phyloP scores from a whole-genome alignment of 2,888 invertebrate genomes.

The Leucoma salicis region DNA sequence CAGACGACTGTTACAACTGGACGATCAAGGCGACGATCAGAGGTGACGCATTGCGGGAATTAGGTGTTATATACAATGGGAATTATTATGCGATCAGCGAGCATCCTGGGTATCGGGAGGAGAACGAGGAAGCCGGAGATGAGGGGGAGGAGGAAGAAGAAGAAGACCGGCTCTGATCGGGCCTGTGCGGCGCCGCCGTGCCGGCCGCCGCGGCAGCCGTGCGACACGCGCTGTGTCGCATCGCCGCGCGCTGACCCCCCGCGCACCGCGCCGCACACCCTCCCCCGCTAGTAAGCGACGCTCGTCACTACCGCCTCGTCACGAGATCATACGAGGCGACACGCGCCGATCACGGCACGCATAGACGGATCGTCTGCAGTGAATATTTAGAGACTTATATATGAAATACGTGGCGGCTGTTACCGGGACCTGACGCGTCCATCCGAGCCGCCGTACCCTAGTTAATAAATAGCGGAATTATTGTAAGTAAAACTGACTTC shows the following conservation, averaged over 20 bases:
- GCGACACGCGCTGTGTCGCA: constrained; percentile 68
- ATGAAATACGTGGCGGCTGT: constrained; percentile 59
- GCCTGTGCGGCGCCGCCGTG: constrained; percentile 78
- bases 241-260: constrained; percentile 58
- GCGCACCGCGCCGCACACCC: constrained; percentile 20
- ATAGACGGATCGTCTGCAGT: constrained; percentile 40
- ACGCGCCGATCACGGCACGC: constrained; percentile 6
- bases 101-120: constrained; percentile 96
- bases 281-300: constrained; percentile 25
- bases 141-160: constrained; percentile 93
- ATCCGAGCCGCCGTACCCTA: constrained; percentile 53
- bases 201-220: constrained; percentile 70
- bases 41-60: constrained; percentile 93
- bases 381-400: constrained; percentile 66
- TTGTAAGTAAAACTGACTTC: constrained; percentile 78
- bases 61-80: constrained; percentile 96
- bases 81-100: constrained; percentile 97
- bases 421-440: constrained; percentile 28
- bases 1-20: constrained; percentile 97
- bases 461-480: constrained; percentile 74
- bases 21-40: constrained; percentile 97
- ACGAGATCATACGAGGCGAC: constrained; percentile 18
- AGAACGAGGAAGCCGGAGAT: constrained; percentile 92
- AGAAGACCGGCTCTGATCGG: constrained; percentile 85
- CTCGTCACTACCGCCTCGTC: constrained; percentile 25